Evolutionary conservation across 2,888 invertebrate species (phyloP).

Genomic region (Hoplodrina blanda): DNA sequence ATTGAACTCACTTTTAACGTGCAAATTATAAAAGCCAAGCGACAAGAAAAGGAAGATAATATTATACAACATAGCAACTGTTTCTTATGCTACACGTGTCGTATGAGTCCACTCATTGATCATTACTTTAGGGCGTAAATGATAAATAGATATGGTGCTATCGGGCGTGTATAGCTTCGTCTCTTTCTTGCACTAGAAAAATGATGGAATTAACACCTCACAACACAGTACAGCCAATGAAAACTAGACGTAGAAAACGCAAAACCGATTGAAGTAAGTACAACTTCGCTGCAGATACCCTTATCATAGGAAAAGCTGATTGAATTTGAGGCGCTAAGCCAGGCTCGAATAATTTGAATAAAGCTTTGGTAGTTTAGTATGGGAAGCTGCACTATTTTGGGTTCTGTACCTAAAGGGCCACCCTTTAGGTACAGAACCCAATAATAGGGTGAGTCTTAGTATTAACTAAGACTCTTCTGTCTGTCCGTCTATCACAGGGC

Average conservation of each 20-base stretch:
- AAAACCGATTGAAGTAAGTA: neutral
- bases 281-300: neutral
- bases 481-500: too few species aligned
- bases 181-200: too few species aligned
- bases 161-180: too few species aligned
- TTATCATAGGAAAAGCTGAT: neutral
- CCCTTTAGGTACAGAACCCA: too few species aligned
- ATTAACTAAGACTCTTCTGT: too few species aligned
- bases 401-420: too few species aligned
- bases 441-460: too few species aligned
- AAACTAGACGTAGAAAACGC: neutral
- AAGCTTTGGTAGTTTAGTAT: neutral
- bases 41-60: neutral
- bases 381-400: neutral
- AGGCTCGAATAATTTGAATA: neutral
- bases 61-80: neutral
- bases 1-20: neutral
- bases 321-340: neutral
- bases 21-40: neutral
- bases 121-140: neutral
- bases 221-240: neutral
- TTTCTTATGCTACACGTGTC: neutral
- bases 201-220: too few species aligned
- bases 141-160: too few species aligned
- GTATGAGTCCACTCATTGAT: neutral